Evolutionary conservation across 2,888 invertebrate genomes (phyloP).

Genomic region (Xanthorhoe spadicearia): DNA sequence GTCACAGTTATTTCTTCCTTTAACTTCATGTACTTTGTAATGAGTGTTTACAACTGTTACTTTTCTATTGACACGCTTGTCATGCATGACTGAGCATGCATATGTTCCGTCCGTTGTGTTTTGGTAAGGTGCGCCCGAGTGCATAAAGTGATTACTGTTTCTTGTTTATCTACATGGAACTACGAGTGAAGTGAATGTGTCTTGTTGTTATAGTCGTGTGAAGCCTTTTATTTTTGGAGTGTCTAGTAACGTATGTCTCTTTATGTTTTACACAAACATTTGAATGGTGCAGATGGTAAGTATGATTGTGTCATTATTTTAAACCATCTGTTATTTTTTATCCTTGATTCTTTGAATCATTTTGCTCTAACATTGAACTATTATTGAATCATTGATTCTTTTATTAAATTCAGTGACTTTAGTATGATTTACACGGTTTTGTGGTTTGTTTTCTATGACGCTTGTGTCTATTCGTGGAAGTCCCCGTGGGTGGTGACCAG

Average conservation of each 20-base stretch:
- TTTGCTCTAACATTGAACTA: constrained; percentile 2
- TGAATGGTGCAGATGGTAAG: constrained; percentile 24
- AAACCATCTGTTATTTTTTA: constrained; percentile 8
- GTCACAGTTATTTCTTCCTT: constrained; percentile 28
- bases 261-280: constrained; percentile 59
- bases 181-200: constrained; percentile 47
- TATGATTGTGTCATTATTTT: constrained; percentile 30
- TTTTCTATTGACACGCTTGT: constrained; percentile 35
- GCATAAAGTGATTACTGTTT: constrained; percentile 45
- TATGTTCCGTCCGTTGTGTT: constrained; percentile 58
- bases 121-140: constrained; percentile 61
- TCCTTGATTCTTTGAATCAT: constrained; percentile 3
- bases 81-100: constrained; percentile 50
- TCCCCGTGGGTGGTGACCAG: constrained; percentile 69
- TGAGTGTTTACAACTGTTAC: constrained; percentile 37
- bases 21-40: constrained; percentile 3
- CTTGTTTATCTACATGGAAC: constrained; percentile 50
- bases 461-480: constrained; percentile 66
- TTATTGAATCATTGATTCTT: constrained; percentile 24
- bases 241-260: constrained; percentile 55
- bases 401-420: constrained; percentile 69
- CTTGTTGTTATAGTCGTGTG: constrained; percentile 57
- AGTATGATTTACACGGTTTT: constrained; percentile 62
- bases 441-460: constrained; percentile 72
- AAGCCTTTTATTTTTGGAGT: constrained; percentile 67